Base-by-base conservation (phyloP, 2,888 invertebrate genomes). In the Phragmatobia fuliginosa region DNA sequence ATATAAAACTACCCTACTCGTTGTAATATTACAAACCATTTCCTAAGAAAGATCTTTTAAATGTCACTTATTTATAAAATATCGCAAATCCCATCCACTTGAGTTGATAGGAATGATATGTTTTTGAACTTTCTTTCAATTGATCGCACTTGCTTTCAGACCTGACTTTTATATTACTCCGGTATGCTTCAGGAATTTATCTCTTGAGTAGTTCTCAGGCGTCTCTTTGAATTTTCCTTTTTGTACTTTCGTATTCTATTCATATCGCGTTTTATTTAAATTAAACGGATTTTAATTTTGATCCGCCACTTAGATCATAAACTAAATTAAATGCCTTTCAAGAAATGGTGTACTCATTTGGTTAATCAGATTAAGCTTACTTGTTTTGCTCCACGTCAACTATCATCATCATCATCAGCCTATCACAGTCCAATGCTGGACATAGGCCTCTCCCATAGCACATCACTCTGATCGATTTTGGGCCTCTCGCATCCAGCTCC, bases 51-150 rank as follows among this genome's bases (percentile, higher is more conserved):
- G 31, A n/a, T 25, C 28, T 45, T 33, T 49, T 36, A 1, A 11
- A 14, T 10, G 28, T 11, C 62, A 56, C 62, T 66, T 45, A 60
- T 32, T 41, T 45, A 25, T 52, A 52, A 31, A 58, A 66, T 62
- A 66, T 62, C 56, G 58, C 58, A 58, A 62, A 70, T 70, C 59
- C 62, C 62, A 59, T 41, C 32, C 41, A 68, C 73, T 67, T 78
- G 78, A 63, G 71, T 78, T 72, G 62, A 70, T 70, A 70, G 68
- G 67, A 82, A 72, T 79, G 66, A 76, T 60, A 49, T 52, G 73
- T 67, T 68, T 69, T 76, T 66, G 67, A 45, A 32, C 25, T 14
- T 61, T 52, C 56, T 52, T 31, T 69, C 71, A 63, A 76, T 79
- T 56, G 71, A 62, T 62, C 28, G 61, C 66, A 49, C 62, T 52